Conservation (phyloP, 2,797 vertebrate species). For the Pantherophis alleghaniensis region DNA sequence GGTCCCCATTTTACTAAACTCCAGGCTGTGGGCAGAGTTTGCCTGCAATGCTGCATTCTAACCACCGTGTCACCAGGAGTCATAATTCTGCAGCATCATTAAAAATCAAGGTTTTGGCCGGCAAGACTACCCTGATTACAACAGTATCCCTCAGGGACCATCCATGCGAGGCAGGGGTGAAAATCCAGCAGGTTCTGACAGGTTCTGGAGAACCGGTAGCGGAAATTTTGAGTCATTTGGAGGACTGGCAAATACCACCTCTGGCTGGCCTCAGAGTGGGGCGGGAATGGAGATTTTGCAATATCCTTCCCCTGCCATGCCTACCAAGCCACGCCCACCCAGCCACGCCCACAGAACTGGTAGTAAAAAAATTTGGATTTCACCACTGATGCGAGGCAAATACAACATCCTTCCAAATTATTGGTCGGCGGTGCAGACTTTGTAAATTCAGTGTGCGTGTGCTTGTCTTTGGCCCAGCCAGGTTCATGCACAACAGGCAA, state of each 20-base stretch:
- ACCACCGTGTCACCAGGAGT: background rate
- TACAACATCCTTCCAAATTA: background rate
- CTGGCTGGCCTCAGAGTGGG: too few relatives aligned
- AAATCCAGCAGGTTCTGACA: too few relatives aligned
- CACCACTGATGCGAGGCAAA: background rate
- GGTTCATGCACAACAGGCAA: background rate
- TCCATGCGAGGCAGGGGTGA: background rate
- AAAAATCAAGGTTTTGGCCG: background rate
- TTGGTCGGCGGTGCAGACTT: background rate
- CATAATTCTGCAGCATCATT: background rate
- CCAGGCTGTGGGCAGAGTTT: too few relatives aligned
- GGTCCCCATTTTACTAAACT: background rate
- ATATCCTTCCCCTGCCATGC: too few relatives aligned
- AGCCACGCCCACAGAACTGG: too few relatives aligned
- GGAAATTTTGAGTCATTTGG: too few relatives aligned
- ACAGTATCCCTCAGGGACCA: too few relatives aligned
- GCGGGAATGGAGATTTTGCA: too few relatives aligned
- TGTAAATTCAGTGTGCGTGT: background rate
- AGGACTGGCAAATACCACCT: too few relatives aligned
- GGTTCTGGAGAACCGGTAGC: too few relatives aligned
- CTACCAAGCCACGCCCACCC: too few relatives aligned
- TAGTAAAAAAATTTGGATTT: too few relatives aligned
- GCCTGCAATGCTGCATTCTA: background rate
- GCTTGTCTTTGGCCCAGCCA: background rate
- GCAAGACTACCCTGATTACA: background rate